Conservation (phyloP, 2,888 invertebrate genomes). For the Imbricaverruca yamaguchii region DNA sequence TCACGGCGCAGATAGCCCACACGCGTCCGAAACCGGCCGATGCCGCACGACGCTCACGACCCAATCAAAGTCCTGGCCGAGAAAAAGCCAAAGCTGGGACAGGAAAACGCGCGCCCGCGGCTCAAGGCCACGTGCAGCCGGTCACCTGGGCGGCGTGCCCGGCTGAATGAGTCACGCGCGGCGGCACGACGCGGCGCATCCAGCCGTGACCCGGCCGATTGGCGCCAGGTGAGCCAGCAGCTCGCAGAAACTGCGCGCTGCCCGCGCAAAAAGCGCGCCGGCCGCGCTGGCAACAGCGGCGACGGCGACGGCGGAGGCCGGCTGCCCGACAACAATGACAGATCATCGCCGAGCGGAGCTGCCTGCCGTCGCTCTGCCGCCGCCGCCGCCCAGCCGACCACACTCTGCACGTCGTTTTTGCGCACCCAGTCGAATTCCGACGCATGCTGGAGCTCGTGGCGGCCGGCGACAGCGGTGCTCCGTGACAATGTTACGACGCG, state of each 20-base stretch:
- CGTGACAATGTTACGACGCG: not conserved
- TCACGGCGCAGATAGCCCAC: too few species aligned
- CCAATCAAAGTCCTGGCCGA: too few species aligned
- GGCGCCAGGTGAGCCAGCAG: too few species aligned
- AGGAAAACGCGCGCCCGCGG: too few species aligned
- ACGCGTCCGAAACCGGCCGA: too few species aligned
- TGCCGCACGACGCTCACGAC: too few species aligned
- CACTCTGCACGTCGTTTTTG: not conserved
- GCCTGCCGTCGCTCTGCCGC: not conserved
- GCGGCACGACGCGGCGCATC: not conserved
- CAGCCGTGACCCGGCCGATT: not conserved
- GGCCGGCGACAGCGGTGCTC: not conserved
- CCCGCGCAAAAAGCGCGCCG: not conserved
- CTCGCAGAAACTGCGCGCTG: too few species aligned
- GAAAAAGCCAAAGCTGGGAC: too few species aligned
- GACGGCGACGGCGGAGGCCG: not conserved
- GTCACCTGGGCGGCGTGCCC: slow-evolving; percentile 19
- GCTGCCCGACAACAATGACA: not conserved
- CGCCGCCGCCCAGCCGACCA: too few species aligned
- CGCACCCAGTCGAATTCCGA: not conserved
- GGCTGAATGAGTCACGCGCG: not conserved
- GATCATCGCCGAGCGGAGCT: not conserved
- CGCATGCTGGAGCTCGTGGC: not conserved
- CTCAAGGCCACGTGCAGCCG: too few species aligned
- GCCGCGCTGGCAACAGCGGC: not conserved